Conservation (phyloP, 2,888 invertebrate species). For the Parasteatoda lunata region DNA sequence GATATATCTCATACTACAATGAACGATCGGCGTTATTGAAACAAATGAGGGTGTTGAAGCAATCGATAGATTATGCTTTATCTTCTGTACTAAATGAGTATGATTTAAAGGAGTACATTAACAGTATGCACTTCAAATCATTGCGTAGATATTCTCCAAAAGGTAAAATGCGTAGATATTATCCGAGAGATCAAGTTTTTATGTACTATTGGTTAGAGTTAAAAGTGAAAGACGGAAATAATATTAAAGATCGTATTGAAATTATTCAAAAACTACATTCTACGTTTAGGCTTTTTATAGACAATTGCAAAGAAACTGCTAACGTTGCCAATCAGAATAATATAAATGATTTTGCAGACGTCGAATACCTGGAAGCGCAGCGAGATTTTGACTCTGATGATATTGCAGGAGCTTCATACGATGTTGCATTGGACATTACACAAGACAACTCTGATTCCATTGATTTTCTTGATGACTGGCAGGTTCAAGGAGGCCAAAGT, state of each 20-base stretch:
- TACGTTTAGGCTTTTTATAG: background rate
- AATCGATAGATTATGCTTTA: background rate
- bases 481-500: conserved; percentile 14
- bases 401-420: conserved; percentile 14
- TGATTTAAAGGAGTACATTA: background rate
- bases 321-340: background rate
- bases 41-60: background rate
- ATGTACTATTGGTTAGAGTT: background rate
- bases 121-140: background rate
- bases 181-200: background rate
- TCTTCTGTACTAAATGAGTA: background rate
- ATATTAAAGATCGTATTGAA: background rate
- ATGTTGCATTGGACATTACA: background rate
- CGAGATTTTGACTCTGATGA: conserved; percentile 35
- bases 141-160: background rate
- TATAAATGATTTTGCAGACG: conserved; percentile 20
- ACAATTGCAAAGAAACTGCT: background rate
- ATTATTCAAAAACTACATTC: conserved; percentile 10
- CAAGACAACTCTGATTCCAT: background rate
- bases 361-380: conserved; percentile 40
- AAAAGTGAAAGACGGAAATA: background rate
- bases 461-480: background rate
- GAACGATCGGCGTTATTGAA: background rate
- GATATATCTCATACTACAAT: background rate
- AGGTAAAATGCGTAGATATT: background rate